phyloP scores from a whole-genome alignment of 2,888 invertebrate genomes.

The Lordiphosa fenestrarum region DNA sequence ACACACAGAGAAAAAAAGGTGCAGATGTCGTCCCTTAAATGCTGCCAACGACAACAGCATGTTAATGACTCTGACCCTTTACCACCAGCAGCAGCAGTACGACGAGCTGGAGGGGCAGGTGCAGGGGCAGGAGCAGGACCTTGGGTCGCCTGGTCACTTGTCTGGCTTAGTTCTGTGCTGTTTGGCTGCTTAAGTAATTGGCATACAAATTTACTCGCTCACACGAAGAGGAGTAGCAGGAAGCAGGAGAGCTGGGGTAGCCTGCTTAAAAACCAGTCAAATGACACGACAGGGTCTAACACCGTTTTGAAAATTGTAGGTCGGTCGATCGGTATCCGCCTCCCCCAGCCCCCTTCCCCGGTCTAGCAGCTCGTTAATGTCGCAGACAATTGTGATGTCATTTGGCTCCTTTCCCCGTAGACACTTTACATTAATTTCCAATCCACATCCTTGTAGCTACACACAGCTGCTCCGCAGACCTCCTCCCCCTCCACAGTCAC shows the following conservation, averaged over 20 bases:
- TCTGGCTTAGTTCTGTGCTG: slow-evolving; percentile 39
- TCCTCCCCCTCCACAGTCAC: slow-evolving; percentile 1
- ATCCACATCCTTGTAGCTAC: slow-evolving; percentile 54
- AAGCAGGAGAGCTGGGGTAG: not conserved
- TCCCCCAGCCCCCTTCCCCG: slow-evolving; percentile 8
- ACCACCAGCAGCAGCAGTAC: slow-evolving; percentile 4
- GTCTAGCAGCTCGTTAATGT: slow-evolving; percentile 34
- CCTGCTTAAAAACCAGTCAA: slow-evolving; percentile 31
- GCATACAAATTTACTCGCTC: slow-evolving; percentile 64
- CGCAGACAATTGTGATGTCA: slow-evolving; percentile 35
- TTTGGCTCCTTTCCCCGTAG: slow-evolving; percentile 20
- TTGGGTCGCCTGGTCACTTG: slow-evolving; percentile 59
- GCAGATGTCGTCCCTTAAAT: slow-evolving; percentile 67
- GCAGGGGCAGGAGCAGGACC: slow-evolving; percentile 14
- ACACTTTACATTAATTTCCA: slow-evolving; percentile 59
- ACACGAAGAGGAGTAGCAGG: not conserved
- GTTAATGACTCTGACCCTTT: slow-evolving; percentile 74
- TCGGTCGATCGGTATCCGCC: slow-evolving; percentile 3
- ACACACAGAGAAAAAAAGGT: slow-evolving; percentile 53
- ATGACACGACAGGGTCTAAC: slow-evolving; percentile 11
- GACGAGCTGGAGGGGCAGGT: not conserved
- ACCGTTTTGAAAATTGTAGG: not conserved
- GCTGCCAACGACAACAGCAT: slow-evolving; percentile 67
- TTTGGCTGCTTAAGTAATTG: slow-evolving; percentile 68
- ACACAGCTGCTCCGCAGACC: slow-evolving; percentile 27